Percentiles rank a stretch among this genome's conserved stretches.
phyloP scores from a whole-genome alignment of 64 coral and sea anemone species.

The Orbicella faveolata region DNA sequence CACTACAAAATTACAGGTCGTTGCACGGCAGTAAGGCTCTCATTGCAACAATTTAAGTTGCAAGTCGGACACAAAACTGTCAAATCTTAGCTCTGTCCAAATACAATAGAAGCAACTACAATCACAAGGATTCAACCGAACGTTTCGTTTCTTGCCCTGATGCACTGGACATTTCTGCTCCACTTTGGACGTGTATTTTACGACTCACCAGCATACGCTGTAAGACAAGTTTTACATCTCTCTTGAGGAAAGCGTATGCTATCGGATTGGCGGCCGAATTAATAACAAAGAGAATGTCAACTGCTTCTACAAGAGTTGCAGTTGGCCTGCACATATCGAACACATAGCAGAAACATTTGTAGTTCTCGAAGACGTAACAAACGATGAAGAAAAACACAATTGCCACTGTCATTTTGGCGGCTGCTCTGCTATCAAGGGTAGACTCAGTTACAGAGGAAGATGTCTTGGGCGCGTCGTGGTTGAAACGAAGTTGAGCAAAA shows the following conservation, averaged over 20 bases:
- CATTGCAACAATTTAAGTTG: too few relatives aligned
- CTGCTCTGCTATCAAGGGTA: conserved; percentile 1
- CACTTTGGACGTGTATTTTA: neutral
- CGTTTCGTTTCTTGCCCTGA: neutral
- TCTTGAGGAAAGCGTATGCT: conserved; percentile 21
- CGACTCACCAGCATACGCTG: neutral
- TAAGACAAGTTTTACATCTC: neutral
- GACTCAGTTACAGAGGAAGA: neutral
- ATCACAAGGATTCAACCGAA: neutral
- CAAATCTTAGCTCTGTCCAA: neutral
- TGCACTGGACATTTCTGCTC: conserved; percentile 1
- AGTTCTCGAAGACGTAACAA: conserved; percentile 29
- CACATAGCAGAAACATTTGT: conserved; percentile 24
- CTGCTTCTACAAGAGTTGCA: neutral
- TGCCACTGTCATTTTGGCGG: conserved; percentile 31
- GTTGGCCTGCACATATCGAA: neutral
- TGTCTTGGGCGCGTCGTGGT: conserved; percentile 16
- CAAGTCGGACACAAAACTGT: neutral
- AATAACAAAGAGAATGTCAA: conserved; percentile 22
- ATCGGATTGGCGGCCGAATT: conserved; percentile 16
- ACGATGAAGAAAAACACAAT: conserved; percentile 31
- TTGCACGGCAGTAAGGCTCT: too few relatives aligned
- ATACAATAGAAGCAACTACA: neutral
- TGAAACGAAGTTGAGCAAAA: conserved; percentile 32
- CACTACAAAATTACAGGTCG: too few relatives aligned